These are phyloP conservation scores for Myiozetetes cayanensis DNA, from an alignment of 2,113 vertebrate genomes.

Conservation along the genomic window DNA sequence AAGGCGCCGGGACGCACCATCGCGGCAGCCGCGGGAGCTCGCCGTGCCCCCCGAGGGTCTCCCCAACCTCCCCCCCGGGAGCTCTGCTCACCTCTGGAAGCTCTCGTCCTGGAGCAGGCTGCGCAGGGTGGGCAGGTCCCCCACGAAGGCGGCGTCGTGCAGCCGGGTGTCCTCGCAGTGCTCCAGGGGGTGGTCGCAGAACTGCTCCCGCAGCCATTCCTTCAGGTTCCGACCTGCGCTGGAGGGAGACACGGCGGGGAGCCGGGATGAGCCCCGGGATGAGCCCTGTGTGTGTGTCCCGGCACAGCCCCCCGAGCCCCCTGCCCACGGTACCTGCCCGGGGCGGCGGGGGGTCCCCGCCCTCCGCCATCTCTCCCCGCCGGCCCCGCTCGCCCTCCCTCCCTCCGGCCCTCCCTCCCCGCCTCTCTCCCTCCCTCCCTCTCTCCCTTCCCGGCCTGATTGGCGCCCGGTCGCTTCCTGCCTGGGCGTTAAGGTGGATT, in stretches of 20 bases:
- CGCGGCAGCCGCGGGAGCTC: background rate
- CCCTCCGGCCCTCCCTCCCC: too few relatives aligned
- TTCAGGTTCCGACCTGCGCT: slow-evolving; percentile 89
- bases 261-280: background rate
- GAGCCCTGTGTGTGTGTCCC: background rate
- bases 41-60: background rate
- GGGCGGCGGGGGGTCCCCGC: background rate
- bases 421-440: background rate
- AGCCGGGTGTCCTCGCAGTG: slow-evolving; percentile 87
- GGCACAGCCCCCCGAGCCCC: background rate
- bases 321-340: slow-evolving; percentile 44
- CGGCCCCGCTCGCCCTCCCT: background rate
- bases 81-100: slow-evolving; percentile 82
- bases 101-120: slow-evolving; percentile 84
- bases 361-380: slow-evolving; percentile 32
- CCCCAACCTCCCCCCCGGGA: background rate
- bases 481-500: background rate
- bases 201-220: slow-evolving; percentile 93
- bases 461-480: background rate
- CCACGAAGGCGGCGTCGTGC: slow-evolving; percentile 90
- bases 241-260: slow-evolving; percentile 28
- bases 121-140: slow-evolving; percentile 87
- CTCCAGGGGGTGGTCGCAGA: slow-evolving; percentile 89
- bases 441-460: background rate
- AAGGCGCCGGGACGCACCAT: background rate